A percentile compares a stretch with the other conserved stretches of the same genome.
These are phyloP conservation scores for Tenthredo amoena DNA, from an alignment of 2,888 invertebrate genomes.

Conservation along the genomic window DNA sequence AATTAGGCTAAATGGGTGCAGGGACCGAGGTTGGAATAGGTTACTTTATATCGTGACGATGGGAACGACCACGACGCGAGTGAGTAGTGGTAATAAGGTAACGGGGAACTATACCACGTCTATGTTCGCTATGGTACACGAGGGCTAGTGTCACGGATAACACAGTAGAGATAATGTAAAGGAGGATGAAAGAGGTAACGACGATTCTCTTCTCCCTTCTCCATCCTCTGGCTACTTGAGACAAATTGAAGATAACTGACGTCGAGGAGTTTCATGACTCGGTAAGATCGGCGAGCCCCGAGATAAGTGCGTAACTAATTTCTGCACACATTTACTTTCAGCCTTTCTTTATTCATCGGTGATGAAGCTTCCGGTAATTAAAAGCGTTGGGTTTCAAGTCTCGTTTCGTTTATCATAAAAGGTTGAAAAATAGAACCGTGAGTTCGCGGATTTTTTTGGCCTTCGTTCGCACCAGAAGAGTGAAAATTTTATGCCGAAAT, in stretches of 20 bases:
- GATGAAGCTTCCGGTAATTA: neutral
- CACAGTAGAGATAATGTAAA: neutral
- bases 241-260: slow-evolving; percentile 28
- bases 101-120: neutral
- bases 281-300: neutral
- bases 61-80: slow-evolving; percentile 16
- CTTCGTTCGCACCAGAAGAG: slow-evolving; percentile 17
- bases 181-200: slow-evolving; percentile 5
- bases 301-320: neutral
- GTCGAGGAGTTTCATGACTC: slow-evolving; percentile 19
- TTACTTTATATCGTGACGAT: slow-evolving; percentile 34
- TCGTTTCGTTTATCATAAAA: neutral
- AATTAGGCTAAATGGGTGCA: slow-evolving; percentile 26
- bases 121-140: neutral
- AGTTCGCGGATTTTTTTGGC: slow-evolving; percentile 11
- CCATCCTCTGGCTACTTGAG: neutral
- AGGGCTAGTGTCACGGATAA: neutral
- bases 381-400: neutral
- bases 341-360: neutral
- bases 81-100: slow-evolving; percentile 26
- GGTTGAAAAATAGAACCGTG: neutral
- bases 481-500: neutral
- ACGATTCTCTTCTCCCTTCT: neutral
- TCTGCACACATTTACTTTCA: neutral
- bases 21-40: slow-evolving; percentile 30